Evolutionary conservation across 2,113 vertebrate genomes (phyloP).

Genomic region (Gallinago jamesoni): DNA sequence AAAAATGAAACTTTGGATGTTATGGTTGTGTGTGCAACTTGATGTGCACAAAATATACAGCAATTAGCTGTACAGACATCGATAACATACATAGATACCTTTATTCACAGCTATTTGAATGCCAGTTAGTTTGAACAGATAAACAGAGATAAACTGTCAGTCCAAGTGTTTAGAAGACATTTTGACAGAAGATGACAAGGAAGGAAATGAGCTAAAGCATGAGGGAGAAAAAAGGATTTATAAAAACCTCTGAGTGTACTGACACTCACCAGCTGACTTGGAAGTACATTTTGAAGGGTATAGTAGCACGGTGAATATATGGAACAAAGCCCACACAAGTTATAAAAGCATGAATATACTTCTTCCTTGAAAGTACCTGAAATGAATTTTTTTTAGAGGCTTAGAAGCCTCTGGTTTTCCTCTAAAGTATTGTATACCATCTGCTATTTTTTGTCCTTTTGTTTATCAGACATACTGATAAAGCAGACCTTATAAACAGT

Average conservation of each 20-base stretch:
- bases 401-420: neutral
- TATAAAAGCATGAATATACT: neutral
- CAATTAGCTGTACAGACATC: neutral
- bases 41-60: neutral
- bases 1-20: neutral
- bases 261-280: neutral
- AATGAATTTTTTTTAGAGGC: neutral
- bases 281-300: neutral
- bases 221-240: neutral
- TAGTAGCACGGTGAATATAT: neutral
- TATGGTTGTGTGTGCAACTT: neutral
- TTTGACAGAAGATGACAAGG: neutral
- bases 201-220: neutral
- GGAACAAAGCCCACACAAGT: neutral
- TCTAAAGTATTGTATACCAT: neutral
- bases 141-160: conserved; percentile 7
- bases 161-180: neutral
- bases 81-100: neutral
- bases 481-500: neutral
- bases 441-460: neutral
- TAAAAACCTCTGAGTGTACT: neutral
- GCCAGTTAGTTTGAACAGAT: neutral
- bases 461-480: neutral
- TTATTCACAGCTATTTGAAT: neutral
- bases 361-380: neutral